These are phyloP conservation scores for Scolopax rusticola DNA, from an alignment of 2,797 vertebrate genomes.

Conservation along the genomic window DNA sequence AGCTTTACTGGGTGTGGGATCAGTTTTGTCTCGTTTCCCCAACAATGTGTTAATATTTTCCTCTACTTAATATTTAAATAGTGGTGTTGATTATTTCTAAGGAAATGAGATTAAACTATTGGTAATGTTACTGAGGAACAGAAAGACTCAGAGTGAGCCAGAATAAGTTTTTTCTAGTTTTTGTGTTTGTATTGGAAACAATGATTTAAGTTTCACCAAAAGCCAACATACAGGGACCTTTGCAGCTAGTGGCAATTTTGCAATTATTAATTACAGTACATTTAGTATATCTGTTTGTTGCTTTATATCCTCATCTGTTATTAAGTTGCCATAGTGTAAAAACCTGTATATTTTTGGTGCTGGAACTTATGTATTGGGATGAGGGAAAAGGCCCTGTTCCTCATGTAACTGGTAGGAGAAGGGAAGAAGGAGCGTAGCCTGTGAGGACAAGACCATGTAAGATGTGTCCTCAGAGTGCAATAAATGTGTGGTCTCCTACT, in stretches of 20 bases:
- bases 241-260: not conserved
- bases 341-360: slow-evolving; percentile 32
- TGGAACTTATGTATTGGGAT: not conserved
- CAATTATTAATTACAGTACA: not conserved
- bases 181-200: not conserved
- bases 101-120: not conserved
- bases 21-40: not conserved
- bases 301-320: slow-evolving; percentile 4
- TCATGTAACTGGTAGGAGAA: fast-evolving
- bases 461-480: not conserved
- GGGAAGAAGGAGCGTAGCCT: not conserved
- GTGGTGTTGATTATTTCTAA: not conserved
- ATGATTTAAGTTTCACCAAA: not conserved
- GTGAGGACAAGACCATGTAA: fast-evolving
- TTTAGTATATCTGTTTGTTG: not conserved
- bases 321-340: not conserved
- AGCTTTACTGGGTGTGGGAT: not conserved
- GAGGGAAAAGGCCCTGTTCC: not conserved
- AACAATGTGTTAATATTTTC: not conserved
- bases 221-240: not conserved
- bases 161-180: not conserved
- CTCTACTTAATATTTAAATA: slow-evolving; percentile 6
- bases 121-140: not conserved
- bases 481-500: not conserved
- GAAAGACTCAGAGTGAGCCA: not conserved